Percentiles rank a stretch among this genome's conserved stretches.
Conservation (phyloP, 2,113 vertebrate species). For the Esox niger region DNA sequence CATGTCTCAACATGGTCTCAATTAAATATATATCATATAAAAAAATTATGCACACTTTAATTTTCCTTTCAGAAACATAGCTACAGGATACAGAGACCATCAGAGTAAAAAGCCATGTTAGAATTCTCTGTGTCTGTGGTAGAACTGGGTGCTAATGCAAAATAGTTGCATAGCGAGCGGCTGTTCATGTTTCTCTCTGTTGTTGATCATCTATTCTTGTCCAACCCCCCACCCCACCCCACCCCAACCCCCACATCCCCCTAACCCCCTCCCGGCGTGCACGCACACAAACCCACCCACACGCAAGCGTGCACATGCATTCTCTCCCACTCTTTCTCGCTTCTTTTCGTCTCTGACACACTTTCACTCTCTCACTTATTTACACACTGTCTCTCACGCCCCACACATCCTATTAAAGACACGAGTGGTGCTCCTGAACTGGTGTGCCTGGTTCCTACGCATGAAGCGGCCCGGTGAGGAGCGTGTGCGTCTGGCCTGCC, state of each 20-base stretch:
- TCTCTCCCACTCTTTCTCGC: neutral
- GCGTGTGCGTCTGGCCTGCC: constrained; percentile 77
- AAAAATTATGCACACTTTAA: neutral
- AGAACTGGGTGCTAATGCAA: neutral
- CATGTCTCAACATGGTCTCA: too few relatives aligned
- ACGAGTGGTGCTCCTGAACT: constrained; percentile 84
- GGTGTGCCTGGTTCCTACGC: constrained; percentile 91
- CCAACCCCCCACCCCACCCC: neutral
- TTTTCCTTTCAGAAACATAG: neutral
- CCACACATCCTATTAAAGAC: constrained; percentile 54
- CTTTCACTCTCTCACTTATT: neutral
- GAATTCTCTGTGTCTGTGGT: neutral
- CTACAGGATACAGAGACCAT: neutral
- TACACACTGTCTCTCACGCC: neutral
- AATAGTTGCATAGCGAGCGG: neutral
- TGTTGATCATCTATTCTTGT: constrained; percentile 1
- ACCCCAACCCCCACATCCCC: too few relatives aligned
- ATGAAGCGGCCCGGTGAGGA: constrained; percentile 87
- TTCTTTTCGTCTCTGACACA: neutral
- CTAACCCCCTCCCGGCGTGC: neutral
- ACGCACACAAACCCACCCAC: neutral
- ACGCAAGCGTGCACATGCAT: constrained; percentile 6
- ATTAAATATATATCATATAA: neutral
- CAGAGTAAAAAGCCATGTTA: neutral
- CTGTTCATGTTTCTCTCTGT: constrained; percentile 1